Conservation (phyloP, 2,113 vertebrate genomes). For the Budorcas taxicolor region DNA sequence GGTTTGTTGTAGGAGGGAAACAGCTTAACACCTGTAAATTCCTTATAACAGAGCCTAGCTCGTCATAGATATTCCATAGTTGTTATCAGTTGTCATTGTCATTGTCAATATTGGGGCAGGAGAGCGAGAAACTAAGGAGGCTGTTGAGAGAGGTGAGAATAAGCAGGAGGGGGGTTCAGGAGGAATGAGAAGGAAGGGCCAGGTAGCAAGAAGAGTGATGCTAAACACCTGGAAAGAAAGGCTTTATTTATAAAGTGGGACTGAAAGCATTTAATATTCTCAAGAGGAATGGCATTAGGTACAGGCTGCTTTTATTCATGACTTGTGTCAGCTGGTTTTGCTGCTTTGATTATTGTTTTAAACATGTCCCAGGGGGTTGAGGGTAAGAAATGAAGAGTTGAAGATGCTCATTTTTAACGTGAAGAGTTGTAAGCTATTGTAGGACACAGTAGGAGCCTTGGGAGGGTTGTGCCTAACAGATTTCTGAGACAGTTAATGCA, state of each 20-base stretch:
- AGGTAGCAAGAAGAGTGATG: not conserved
- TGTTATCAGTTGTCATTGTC: not conserved
- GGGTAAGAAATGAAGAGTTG: not conserved
- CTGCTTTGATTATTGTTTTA: slow-evolving; percentile 51
- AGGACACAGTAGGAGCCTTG: not conserved
- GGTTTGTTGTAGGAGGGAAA: not conserved
- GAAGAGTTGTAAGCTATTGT: not conserved
- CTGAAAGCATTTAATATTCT: not conserved
- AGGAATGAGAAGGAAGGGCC: not conserved
- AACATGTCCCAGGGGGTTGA: not conserved
- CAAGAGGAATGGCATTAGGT: not conserved
- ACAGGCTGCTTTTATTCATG: slow-evolving; percentile 9
- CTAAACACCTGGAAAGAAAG: not conserved
- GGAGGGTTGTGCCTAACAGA: not conserved
- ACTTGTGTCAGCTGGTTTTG: not conserved
- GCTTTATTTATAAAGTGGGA: not conserved
- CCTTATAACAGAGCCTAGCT: not conserved
- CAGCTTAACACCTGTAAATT: not conserved
- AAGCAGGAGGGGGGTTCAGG: not conserved
- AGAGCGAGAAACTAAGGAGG: not conserved
- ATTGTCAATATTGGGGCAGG: not conserved
- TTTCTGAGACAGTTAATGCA: slow-evolving; percentile 15
- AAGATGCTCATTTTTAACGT: not conserved
- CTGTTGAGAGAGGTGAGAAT: not conserved
- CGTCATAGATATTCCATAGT: not conserved